Conservation (phyloP, 1,140 invertebrate genomes). For the Drosophila nigrodunni region DNA sequence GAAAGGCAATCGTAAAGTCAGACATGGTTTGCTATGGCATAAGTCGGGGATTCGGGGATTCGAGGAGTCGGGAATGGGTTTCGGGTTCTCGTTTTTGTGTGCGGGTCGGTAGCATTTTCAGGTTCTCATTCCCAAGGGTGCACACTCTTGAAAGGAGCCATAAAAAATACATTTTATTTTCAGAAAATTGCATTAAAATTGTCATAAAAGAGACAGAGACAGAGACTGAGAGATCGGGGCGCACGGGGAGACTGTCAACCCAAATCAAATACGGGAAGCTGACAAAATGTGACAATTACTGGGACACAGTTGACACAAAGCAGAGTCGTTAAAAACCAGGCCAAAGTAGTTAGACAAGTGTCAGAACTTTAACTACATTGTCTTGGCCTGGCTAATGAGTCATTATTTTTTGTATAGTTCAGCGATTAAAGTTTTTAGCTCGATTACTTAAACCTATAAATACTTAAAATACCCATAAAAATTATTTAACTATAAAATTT, state of each 20-base stretch:
- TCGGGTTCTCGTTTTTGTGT: not conserved
- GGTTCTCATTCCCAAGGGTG: conserved; percentile 48
- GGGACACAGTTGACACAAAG: conserved; percentile 52
- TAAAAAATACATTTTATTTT: conserved; percentile 80
- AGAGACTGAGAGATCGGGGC: not conserved
- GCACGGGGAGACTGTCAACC: conserved; percentile 32
- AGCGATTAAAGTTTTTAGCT: conserved; percentile 7
- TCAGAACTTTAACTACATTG: conserved; percentile 19
- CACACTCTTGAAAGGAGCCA: conserved; percentile 44
- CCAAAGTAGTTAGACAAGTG: conserved; percentile 27
- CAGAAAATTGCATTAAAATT: conserved; percentile 81
- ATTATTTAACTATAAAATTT: conserved; percentile 74
- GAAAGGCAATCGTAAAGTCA: conserved; percentile 51
- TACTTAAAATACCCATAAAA: conserved; percentile 58
- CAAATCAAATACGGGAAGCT: conserved; percentile 76
- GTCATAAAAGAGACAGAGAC: conserved; percentile 61
- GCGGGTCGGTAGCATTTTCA: conserved; percentile 34
- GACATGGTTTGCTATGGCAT: conserved; percentile 1
- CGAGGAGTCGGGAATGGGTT: not conserved
- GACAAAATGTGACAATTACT: conserved; percentile 78
- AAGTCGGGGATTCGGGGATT: not conserved
- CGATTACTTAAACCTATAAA: conserved; percentile 48
- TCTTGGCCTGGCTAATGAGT: conserved; percentile 27
- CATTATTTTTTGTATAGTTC: conserved; percentile 59
- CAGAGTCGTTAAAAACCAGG: conserved; percentile 54